Conservation (phyloP, 2,888 invertebrate genomes). For the Clepsis dumicolana region DNA sequence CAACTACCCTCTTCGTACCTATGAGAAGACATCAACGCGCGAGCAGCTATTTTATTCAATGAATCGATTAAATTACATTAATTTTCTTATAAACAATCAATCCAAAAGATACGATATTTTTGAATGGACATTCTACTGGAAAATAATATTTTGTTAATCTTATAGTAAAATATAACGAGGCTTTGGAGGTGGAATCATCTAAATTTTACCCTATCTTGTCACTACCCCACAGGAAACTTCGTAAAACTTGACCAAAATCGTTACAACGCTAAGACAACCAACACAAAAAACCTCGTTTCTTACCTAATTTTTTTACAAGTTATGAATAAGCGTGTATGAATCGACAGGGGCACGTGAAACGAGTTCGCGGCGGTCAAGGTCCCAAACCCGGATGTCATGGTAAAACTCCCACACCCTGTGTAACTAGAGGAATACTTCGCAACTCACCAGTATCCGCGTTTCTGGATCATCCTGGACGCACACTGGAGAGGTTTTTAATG, state of each 20-base stretch:
- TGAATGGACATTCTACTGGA: no score
- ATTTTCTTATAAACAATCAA: neutral
- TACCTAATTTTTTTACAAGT: slow-evolving; percentile 33
- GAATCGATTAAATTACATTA: neutral
- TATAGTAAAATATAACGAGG: no score
- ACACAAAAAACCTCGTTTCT: neutral
- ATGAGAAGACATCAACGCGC: slow-evolving; percentile 79
- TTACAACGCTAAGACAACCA: neutral
- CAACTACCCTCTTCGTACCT: slow-evolving; percentile 48
- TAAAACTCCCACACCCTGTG: slow-evolving; percentile 44
- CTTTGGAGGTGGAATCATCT: no score
- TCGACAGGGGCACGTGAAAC: slow-evolving; percentile 54
- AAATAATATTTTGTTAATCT: no score
- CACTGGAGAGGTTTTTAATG: slow-evolving; percentile 25
- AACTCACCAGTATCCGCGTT: slow-evolving; percentile 21
- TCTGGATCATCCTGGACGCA: slow-evolving; percentile 13
- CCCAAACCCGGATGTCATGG: slow-evolving; percentile 78
- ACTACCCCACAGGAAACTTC: neutral
- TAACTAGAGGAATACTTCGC: slow-evolving; percentile 42
- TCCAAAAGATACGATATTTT: no score
- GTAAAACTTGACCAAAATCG: neutral
- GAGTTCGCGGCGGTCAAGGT: slow-evolving; percentile 81
- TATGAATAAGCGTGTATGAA: slow-evolving; percentile 51
- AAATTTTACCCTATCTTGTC: neutral
- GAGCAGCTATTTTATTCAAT: neutral